Base-by-base conservation (phyloP, 2,113 vertebrate species). In the Chitala chitala region DNA sequence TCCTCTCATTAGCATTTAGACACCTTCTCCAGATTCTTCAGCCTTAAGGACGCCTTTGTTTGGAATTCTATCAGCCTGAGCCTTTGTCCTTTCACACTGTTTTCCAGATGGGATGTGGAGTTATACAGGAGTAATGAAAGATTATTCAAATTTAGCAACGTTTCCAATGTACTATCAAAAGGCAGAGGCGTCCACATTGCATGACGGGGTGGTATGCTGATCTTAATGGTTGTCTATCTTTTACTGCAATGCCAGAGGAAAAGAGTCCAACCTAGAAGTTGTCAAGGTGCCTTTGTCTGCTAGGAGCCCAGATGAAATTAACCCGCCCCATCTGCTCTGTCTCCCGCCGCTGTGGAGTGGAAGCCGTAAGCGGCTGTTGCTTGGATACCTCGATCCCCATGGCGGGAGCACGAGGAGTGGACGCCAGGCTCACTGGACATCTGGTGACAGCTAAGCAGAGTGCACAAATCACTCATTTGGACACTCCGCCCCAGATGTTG, bases 1-100 rank as follows among this genome's bases (percentile, higher is more conserved):
- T n/a, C 15, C 42, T 68, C 64, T 48, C 64, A 68, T 68, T 31
- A 48, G 40, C 64, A 46, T 68, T 46, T 68, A 46, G 64, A 46
- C 42, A 68, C 64, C 64, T 68, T 68, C 29, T 10, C 12, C 22
- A 22, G 24, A 3, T 42, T 42, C 40, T 38, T 68, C 64, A 46
- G 64, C 26, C 42, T 48, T 7, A 20, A 10, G 56, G 22, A 2
- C 38, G 3, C 24, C 42, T 68, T 48, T 68, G 64, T 68, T 48
- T 68, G 64, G 22, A 1, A 63, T 36, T 63, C 64, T 68, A 26
- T 68, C 64, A 38, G 64, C 10, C 22, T 66, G 8, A 22, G 40
- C 42, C 40, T 26, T 13, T 7, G 24, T 65, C 48, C 40, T 66
- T 68, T 46, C 6, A 26, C 64, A 3, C 2, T 26, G 38, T 48